phyloP scores from a whole-genome alignment of 2,888 invertebrate species.

The Prosopocoilus inquinatus region DNA sequence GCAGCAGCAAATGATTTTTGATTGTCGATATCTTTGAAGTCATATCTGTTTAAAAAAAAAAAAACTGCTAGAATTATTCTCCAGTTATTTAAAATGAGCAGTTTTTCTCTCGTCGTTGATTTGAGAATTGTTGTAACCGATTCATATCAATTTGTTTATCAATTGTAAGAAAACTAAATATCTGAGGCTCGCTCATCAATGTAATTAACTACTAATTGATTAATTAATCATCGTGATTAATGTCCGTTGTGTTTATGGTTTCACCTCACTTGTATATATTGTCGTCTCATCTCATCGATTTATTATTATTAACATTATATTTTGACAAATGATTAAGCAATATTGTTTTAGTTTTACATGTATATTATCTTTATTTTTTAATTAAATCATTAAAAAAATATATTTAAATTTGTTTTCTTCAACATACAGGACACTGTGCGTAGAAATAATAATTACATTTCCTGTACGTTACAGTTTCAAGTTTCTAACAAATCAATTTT shows the following conservation, averaged over 20 bases:
- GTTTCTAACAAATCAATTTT: too few species aligned
- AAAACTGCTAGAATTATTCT: constrained; percentile 35
- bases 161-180: constrained; percentile 37
- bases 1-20: constrained; percentile 20
- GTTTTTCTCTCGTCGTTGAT: constrained; percentile 20
- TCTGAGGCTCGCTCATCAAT: constrained; percentile 39
- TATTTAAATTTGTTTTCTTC: not conserved
- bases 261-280: constrained; percentile 18
- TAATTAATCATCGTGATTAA: constrained; percentile 12
- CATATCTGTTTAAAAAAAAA: constrained; percentile 14
- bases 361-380: constrained; percentile 20
- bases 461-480: not conserved
- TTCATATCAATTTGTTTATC: constrained; percentile 52
- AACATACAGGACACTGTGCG: not conserved
- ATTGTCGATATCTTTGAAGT: constrained; percentile 17
- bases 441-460: too few species aligned
- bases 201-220: constrained; percentile 35
- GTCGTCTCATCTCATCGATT: constrained; percentile 18
- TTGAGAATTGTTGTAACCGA: constrained; percentile 45
- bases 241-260: constrained; percentile 12
- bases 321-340: constrained; percentile 16
- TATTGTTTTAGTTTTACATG: constrained; percentile 20
- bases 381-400: constrained; percentile 15
- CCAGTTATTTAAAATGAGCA: constrained; percentile 28
- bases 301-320: constrained; percentile 2